Evolutionary conservation across 1,140 invertebrate species (phyloP).

Genomic region (Lineus longissimus): DNA sequence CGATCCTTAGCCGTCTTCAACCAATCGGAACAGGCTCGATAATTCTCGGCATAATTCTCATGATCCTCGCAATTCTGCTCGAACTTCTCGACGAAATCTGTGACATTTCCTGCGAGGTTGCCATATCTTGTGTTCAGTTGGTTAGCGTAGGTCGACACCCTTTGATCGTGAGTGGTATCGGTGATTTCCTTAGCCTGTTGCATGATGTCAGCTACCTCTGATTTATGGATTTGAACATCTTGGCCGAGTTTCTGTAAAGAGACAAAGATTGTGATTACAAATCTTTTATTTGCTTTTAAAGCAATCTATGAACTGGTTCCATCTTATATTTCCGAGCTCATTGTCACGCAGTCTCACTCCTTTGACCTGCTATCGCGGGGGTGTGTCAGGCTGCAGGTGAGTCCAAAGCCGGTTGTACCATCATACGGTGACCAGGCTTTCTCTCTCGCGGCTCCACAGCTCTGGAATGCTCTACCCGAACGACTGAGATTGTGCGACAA

Average conservation of each 20-base stretch:
- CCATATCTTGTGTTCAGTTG: constrained; percentile 75
- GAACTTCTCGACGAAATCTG: constrained; percentile 29
- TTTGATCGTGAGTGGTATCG: constrained; percentile 73
- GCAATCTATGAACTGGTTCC: no score
- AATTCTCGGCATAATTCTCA: constrained; percentile 30
- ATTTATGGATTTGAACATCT: constrained; percentile 63
- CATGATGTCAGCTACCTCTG: constrained; percentile 66
- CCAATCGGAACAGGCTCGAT: constrained; percentile 57
- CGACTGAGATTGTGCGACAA: no score
- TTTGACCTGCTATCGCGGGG: no score
- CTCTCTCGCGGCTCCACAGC: no score
- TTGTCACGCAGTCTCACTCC: no score
- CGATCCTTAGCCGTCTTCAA: constrained; percentile 62
- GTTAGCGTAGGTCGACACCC: constrained; percentile 73
- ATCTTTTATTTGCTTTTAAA: no score
- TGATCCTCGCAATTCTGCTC: constrained; percentile 45
- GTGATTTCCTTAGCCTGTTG: constrained; percentile 69
- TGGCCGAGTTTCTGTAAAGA: constrained; percentile 58
- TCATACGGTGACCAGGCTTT: no score
- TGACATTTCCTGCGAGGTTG: constrained; percentile 57
- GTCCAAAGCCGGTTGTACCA: no score
- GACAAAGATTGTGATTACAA: not conserved
- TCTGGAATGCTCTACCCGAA: no score
- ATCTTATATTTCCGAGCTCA: no score
- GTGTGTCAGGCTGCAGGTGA: no score